A percentile compares a stretch with the other conserved stretches of the same genome.
Conservation (phyloP, 2,797 vertebrate genomes). For the Coluber constrictor region DNA sequence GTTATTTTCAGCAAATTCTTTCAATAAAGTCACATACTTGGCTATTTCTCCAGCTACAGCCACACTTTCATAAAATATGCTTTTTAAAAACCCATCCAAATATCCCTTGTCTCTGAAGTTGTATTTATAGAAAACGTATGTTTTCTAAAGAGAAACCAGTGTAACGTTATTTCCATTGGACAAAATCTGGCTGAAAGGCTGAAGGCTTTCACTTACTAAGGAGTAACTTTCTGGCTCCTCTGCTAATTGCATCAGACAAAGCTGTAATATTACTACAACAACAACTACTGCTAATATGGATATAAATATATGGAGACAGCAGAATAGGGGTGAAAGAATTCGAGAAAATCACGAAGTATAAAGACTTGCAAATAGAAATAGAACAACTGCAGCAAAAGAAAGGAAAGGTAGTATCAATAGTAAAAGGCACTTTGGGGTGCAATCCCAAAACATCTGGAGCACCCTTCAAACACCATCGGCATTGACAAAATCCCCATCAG, state of each 20-base stretch:
- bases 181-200: constrained; percentile 14
- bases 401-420: too few relatives aligned
- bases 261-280: not conserved
- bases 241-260: not conserved
- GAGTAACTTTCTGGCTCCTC: not conserved
- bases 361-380: too few relatives aligned
- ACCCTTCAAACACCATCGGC: too few relatives aligned
- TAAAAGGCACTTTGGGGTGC: too few relatives aligned
- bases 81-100: constrained; percentile 5
- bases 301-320: too few relatives aligned
- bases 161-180: constrained; percentile 33
- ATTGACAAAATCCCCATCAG: too few relatives aligned
- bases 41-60: constrained; percentile 25
- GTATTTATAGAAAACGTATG: constrained; percentile 42
- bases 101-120: constrained; percentile 19
- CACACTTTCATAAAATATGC: constrained; percentile 7
- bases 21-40: constrained; percentile 23
- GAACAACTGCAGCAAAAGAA: too few relatives aligned
- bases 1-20: constrained; percentile 17
- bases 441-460: too few relatives aligned
- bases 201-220: constrained; percentile 15
- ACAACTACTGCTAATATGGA: too few relatives aligned
- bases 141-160: constrained; percentile 32
- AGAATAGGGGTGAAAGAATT: too few relatives aligned
- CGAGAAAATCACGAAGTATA: too few relatives aligned